These are phyloP conservation scores for Phataginus tricuspis DNA, from an alignment of 2,797 vertebrate genomes.

Conservation along the genomic window DNA sequence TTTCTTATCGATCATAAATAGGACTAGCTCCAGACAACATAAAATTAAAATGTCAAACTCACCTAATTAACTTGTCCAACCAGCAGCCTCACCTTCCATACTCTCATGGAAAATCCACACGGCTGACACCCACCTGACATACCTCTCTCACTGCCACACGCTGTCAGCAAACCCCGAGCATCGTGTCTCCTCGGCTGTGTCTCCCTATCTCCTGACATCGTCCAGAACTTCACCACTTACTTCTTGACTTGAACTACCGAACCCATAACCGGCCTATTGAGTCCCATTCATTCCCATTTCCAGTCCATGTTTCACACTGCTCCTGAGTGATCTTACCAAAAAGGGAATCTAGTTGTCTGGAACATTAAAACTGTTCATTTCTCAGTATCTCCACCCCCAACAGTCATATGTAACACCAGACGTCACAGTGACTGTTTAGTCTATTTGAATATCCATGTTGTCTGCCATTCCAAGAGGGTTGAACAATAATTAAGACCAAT, in stretches of 20 bases:
- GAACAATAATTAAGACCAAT: background rate
- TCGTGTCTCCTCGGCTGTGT: background rate
- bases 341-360: background rate
- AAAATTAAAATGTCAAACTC: background rate
- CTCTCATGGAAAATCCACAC: background rate
- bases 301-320: background rate
- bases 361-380: background rate
- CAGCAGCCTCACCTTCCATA: background rate
- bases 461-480: background rate
- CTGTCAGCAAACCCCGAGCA: background rate
- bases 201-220: background rate
- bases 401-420: background rate
- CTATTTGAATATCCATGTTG: background rate
- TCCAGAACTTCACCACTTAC: background rate
- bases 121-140: background rate
- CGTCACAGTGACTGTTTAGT: background rate
- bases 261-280: background rate
- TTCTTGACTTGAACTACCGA: background rate
- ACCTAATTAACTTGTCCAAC: background rate
- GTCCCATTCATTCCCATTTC: background rate
- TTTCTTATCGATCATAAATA: background rate
- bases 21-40: background rate
- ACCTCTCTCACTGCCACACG: background rate
- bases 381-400: background rate
- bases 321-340: background rate